Evolutionary conservation across 2,888 invertebrate genomes (phyloP).

Genomic region (Gastrophysa polygoni): DNA sequence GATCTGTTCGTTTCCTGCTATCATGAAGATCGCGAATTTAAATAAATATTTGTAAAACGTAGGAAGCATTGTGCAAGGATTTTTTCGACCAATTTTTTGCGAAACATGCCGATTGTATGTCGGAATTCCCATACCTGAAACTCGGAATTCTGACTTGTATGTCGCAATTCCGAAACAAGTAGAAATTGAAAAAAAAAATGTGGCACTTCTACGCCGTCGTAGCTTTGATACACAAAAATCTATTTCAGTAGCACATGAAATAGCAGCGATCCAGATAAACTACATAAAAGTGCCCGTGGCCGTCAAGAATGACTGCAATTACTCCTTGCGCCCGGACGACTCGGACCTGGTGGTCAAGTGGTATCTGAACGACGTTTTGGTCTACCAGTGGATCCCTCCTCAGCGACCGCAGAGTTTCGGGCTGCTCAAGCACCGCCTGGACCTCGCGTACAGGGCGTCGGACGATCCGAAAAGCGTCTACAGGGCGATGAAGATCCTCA

Average conservation of each 20-base stretch:
- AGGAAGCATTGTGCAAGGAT: too few relatives aligned
- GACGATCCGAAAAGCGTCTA: conserved; percentile 71
- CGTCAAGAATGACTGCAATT: conserved; percentile 68
- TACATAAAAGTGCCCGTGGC: conserved; percentile 55
- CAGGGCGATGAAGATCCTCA: conserved; percentile 71
- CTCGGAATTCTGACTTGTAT: too few relatives aligned
- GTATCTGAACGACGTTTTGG: conserved; percentile 72
- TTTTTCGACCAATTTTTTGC: too few relatives aligned
- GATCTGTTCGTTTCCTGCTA: too few relatives aligned
- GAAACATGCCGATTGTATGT: too few relatives aligned
- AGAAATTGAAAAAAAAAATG: too few relatives aligned
- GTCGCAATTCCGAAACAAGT: too few relatives aligned
- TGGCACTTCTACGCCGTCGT: too few relatives aligned
- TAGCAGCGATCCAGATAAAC: conserved; percentile 52
- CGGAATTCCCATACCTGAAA: too few relatives aligned
- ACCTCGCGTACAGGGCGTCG: conserved; percentile 69
- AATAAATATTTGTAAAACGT: too few relatives aligned
- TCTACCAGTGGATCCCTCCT: conserved; percentile 84
- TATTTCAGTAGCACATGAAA: conserved; percentile 7
- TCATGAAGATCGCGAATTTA: too few relatives aligned
- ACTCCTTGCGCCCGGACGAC: conserved; percentile 66
- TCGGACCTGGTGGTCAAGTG: conserved; percentile 77
- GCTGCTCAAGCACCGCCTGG: conserved; percentile 62
- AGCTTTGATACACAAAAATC: too few relatives aligned
- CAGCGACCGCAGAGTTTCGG: conserved; percentile 71